These are phyloP conservation scores for Heliopora coerulea DNA, from an alignment of 92 coral and sea anemone species.

Conservation along the genomic window DNA sequence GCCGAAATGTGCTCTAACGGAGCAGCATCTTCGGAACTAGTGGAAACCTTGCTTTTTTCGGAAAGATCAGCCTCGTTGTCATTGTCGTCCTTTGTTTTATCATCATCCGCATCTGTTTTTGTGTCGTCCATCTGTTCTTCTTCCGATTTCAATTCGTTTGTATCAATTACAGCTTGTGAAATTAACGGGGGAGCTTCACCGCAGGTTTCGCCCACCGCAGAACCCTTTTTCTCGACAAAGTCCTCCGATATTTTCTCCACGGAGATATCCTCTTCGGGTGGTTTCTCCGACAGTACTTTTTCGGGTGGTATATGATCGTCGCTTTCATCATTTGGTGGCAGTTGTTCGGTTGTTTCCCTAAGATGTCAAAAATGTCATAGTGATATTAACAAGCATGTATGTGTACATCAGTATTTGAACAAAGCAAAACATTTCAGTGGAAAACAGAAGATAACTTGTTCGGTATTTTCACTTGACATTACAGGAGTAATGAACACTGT, in stretches of 20 bases:
- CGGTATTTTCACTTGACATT: no score
- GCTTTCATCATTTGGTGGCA: slow-evolving; percentile 23
- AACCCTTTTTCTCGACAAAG: no score
- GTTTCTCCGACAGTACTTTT: neutral
- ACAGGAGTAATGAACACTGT: no score
- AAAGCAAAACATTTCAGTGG: slow-evolving; percentile 21
- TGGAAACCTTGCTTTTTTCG: neutral
- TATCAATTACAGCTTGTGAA: slow-evolving; percentile 1
- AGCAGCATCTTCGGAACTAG: neutral
- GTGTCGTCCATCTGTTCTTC: slow-evolving; percentile 26
- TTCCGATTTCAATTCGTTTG: slow-evolving; percentile 19
- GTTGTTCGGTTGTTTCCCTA: slow-evolving; percentile 40
- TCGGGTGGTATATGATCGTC: slow-evolving; percentile 11
- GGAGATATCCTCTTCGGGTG: neutral
- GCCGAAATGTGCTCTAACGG: neutral
- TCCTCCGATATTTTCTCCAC: neutral
- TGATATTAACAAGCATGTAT: neutral
- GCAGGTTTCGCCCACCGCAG: no score
- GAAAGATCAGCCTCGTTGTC: slow-evolving; percentile 30
- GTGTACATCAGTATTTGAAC: neutral
- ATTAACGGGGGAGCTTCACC: no score
- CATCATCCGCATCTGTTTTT: neutral
- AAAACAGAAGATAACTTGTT: no score
- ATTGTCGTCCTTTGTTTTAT: slow-evolving; percentile 16
- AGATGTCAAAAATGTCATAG: neutral